Base-by-base conservation (phyloP, 2,888 invertebrate species). In the Galerucella pusilla region DNA sequence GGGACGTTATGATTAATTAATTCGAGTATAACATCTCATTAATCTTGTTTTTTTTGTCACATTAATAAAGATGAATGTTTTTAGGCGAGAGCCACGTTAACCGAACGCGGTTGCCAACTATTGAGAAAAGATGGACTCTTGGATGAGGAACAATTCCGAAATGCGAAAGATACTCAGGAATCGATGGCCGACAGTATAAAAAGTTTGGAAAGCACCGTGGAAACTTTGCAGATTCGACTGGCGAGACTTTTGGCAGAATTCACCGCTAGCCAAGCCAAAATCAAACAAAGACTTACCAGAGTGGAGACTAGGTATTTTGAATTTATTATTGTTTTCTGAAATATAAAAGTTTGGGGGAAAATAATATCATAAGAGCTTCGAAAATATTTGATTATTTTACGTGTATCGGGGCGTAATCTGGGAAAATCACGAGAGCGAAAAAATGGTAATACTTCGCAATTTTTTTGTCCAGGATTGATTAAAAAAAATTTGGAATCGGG, bases 71-170 rank as follows among this genome's bases (percentile, higher is more conserved):
- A 16, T 20, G 3, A 57, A 68, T 75, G 16, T 52, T 76, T 73
- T 57, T 16, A 88, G 88, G 96, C 96, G 0, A 91, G 94, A 83
- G 92, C 93, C 49, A 93, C 94, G 25, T 89, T 97, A 49, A 94
- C 95, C 72, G 95, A 96, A 86, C 91, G 94, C 67, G 96, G 97
- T 61, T 94, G 96, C 85, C 96, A 97, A 88, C 90, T 97, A 81
- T 88, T 97, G 68, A 90, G 94, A 81, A 97, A 97, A 89, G 97
- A 97, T 87, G 95, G 95, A 5, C 90, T 97, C 71, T 90, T 97
- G 60, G 96, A 97, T 86, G 97, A 96, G 88, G 92, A 92, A 68
- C 91, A 93, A 52, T 93, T 94, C 85, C 88, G 89, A 78, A 86
- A 89, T 80, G 92, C 93, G 25, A 92, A 92, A 84, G 90, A 92